Base-by-base conservation (phyloP, 2,888 invertebrate species). In the Cosmorhoe ocellata region DNA sequence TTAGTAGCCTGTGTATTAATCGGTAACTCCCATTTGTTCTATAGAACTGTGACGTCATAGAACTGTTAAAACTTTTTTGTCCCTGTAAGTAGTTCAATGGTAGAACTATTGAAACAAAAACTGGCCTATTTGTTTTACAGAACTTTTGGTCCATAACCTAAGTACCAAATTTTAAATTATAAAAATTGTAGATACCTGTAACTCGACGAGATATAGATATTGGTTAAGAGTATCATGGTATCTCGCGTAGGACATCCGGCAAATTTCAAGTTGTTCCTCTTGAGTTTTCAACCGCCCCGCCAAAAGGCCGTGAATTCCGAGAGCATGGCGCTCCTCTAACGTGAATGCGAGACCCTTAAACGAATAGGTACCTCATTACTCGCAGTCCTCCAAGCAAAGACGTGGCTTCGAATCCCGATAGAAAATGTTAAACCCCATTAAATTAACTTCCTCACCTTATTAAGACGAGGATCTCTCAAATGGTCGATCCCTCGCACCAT, bases 251-350 rank as follows among this genome's bases (percentile, higher is more conserved):
- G 99, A 98, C 74, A 96, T 95, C 82, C 96, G 93, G 80, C 98
- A 98, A 44, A 98, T 93, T 68, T 97, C 95, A 67, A 98, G 91
- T 77, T 98, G 98, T 76, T 98, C 97, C 74, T 97, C 97, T 84
- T 98, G 97, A 1, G 95, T 94, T 91, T 99, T 97, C 80, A 98
- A 97, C 64, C 97, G 94, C 1, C 99, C 97, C 7, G 99, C 99
- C 79, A 99, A 94, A 24, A 99, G 92, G 7, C 99, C 99, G 77
- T 99, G 99, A 69, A 99, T 96, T 61, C 99, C 99, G 70, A 99
- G 92, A 14, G 96, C 93, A 91, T 99, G 99, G 43, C 99, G 93
- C 83, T 99, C 99, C 86, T 96, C 94, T 67, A 99, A 83, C 0
- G 97, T 97, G 84, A 99, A 99, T 10, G 97, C 99, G 84, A 99